These are phyloP conservation scores for Leptocoma aspasia DNA, from an alignment of 2,113 vertebrate species.

Conservation along the genomic window DNA sequence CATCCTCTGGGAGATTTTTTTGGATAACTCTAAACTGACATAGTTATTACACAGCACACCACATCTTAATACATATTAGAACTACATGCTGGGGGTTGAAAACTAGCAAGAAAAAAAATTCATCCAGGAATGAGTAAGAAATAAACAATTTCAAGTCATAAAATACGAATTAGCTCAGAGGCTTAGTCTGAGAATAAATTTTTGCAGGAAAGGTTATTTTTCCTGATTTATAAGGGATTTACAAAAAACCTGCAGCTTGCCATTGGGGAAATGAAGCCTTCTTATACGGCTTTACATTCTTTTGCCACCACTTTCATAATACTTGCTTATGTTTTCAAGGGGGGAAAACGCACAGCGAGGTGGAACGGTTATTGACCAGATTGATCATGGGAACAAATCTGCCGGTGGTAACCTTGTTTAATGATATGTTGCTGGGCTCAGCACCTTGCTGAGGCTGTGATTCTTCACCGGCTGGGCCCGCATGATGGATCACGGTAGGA, in stretches of 20 bases:
- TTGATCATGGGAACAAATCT: constrained; percentile 87
- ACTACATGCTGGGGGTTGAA: neutral
- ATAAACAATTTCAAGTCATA: constrained; percentile 42
- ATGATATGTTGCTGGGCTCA: constrained; percentile 89
- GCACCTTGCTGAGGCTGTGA: constrained; percentile 82
- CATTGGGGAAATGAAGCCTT: constrained; percentile 47
- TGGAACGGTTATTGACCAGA: constrained; percentile 80
- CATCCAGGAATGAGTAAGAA: constrained; percentile 41
- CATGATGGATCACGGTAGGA: constrained; percentile 95
- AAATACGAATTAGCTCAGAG: constrained; percentile 64
- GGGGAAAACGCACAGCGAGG: constrained; percentile 55
- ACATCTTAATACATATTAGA: neutral
- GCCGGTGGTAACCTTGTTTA: constrained; percentile 89
- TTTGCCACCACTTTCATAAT: constrained; percentile 57
- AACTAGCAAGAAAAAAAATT: constrained; percentile 16
- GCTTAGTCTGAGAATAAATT: constrained; percentile 39
- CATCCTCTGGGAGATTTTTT: neutral
- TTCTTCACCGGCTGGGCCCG: constrained; percentile 81
- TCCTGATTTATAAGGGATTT: constrained; percentile 57
- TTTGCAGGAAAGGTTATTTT: constrained; percentile 56
- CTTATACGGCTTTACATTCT: constrained; percentile 31
- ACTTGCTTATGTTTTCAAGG: constrained; percentile 70
- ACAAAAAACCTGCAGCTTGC: constrained; percentile 32
- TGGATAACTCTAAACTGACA: neutral
- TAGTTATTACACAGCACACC: neutral